A percentile compares a stretch with the other conserved stretches of the same genome.
These are phyloP conservation scores for Epinephelus moara DNA, from an alignment of 2,113 vertebrate species.

Conservation along the genomic window DNA sequence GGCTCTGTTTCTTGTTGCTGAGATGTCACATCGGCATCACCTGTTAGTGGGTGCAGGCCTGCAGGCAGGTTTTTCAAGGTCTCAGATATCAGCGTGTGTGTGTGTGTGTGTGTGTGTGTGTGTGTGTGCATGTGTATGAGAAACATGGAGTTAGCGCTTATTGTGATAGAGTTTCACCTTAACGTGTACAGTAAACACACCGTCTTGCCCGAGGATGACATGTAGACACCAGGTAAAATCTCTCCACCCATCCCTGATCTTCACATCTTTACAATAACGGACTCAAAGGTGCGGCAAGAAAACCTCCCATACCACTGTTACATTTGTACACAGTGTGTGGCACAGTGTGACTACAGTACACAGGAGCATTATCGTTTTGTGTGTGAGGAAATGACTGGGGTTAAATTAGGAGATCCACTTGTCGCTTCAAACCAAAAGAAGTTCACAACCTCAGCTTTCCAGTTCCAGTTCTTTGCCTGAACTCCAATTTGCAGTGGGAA, in stretches of 20 bases:
- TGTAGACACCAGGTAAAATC: conserved; percentile 28
- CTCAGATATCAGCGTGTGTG: conserved; percentile 66
- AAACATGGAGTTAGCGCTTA: conserved; percentile 26
- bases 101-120: conserved; percentile 34
- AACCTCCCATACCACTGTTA: conserved; percentile 7
- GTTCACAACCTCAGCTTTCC: conserved; percentile 75
- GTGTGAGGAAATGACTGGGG: conserved; percentile 31
- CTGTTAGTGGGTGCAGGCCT: conserved; percentile 66
- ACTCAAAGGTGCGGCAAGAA: neutral
- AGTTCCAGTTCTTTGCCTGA: conserved; percentile 56
- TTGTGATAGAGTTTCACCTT: conserved; percentile 59
- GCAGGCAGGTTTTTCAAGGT: conserved; percentile 68
- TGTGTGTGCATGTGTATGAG: neutral
- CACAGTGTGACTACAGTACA: conserved; percentile 32
- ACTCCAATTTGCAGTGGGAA: conserved; percentile 65
- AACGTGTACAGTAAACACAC: conserved; percentile 48
- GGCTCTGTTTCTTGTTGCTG: conserved; percentile 37
- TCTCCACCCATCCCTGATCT: conserved; percentile 23
- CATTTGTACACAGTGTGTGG: neutral
- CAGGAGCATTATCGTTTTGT: neutral
- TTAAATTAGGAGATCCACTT: conserved; percentile 53
- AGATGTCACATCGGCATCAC: conserved; percentile 69
- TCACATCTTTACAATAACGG: conserved; percentile 26
- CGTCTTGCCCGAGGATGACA: conserved; percentile 43
- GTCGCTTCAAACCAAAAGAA: conserved; percentile 44